Base-by-base conservation (phyloP, 2,797 vertebrate genomes). In the Cheirogaleus major region DNA sequence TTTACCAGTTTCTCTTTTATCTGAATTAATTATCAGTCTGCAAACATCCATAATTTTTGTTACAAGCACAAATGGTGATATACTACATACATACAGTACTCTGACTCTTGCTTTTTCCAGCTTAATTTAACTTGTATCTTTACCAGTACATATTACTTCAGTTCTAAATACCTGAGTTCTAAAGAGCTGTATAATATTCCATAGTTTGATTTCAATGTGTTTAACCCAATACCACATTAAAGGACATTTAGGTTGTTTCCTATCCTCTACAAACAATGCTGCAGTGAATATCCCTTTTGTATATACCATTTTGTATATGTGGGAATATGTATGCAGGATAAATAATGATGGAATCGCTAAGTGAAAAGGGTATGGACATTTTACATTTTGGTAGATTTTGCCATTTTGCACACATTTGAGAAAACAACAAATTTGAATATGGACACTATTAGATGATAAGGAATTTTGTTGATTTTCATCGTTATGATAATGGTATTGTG, bases 401-500 rank as follows among this genome's bases (percentile, higher is more conserved):
- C 22, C 38, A 70, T 30, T 48, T 38, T 79, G 76, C 20, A 89
- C 52, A 72, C 17, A 78, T 50, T 81, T 92, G 75, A 90, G 52
- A 86, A 50, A 88, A 27, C 10, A 61, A 25, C 30, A 25, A 95
- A 73, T 94, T 2, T 94, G 35, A 88, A 52, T 89, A 89, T 30
- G 63, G 41, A 67, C 30, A 78, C 65, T 81, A 41, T 52, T 80
- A 85, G 76, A 38, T 61, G 81, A 50, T 72, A 80, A 0, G 30
- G 30, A 70, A 65, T 91, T 91, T 59, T 91, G 30, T 78, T 59
- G n/a, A 57, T 84, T 91, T 91, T 81, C 78, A 91, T 81, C 38
- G 45, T 23, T 79, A 57, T 67, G 22, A 80, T 55, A 45, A n/a
- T 84, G 27, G 41, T 57, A 75, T 27, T 90, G 7, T 91, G 55